Percentiles rank a stretch among this genome's conserved stretches.
Conservation (phyloP, 2,888 invertebrate species). For the Rhamnusium bicolor region DNA sequence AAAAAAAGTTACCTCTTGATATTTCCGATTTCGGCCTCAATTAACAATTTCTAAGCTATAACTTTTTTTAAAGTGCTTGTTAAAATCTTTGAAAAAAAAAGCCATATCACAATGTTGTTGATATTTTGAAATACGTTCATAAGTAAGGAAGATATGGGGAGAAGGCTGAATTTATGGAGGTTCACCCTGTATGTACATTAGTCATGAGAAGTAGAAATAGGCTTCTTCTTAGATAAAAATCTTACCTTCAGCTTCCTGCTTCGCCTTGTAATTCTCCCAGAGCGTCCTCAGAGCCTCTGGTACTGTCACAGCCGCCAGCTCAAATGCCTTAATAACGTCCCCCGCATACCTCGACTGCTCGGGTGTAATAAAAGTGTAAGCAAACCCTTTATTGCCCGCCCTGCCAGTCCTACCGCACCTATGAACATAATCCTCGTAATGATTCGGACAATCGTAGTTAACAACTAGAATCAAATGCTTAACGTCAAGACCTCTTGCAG, state of each 20-base stretch:
- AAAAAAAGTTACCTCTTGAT: too few relatives aligned
- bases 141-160: too few relatives aligned
- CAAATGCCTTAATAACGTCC: constrained; percentile 93
- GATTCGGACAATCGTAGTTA: constrained; percentile 99
- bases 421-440: constrained; percentile 99
- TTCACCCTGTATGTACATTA: too few relatives aligned
- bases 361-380: constrained; percentile 96
- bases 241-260: constrained; percentile 89
- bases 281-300: constrained; percentile 85
- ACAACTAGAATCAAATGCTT: constrained; percentile 97
- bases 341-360: constrained; percentile 90
- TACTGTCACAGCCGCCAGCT: constrained; percentile 84
- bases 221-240: too few relatives aligned
- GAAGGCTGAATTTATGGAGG: too few relatives aligned
- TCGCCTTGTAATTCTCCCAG: constrained; percentile 91
- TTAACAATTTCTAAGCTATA: too few relatives aligned
- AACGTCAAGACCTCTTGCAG: constrained; percentile 98
- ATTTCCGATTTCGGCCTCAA: too few relatives aligned
- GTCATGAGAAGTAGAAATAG: too few relatives aligned
- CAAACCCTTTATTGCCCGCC: constrained; percentile 96
- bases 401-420: constrained; percentile 93
- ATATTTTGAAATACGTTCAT: too few relatives aligned
- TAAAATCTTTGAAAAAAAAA: too few relatives aligned
- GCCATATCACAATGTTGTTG: too few relatives aligned
- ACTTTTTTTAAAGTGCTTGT: too few relatives aligned